Conservation (phyloP, 1,140 invertebrate genomes). For the Littorina saxatilis region DNA sequence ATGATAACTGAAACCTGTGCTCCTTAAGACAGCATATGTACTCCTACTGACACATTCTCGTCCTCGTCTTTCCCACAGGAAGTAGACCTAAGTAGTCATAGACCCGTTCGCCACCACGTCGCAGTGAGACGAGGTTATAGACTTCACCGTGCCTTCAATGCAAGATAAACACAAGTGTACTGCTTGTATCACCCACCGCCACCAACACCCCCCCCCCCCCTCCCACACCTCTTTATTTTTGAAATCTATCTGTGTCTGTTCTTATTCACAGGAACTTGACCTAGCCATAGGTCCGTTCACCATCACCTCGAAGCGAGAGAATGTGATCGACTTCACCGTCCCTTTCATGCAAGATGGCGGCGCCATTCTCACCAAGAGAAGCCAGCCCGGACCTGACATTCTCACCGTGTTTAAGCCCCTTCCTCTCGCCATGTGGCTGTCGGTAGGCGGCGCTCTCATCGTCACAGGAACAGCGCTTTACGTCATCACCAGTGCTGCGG, state of each 20-base stretch:
- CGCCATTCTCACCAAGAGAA: conserved; percentile 54
- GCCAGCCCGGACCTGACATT: conserved; percentile 34
- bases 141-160: conserved; percentile 58
- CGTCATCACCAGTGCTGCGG: not conserved
- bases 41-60: no score
- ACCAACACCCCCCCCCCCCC: not conserved
- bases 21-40: no score
- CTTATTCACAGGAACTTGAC: conserved; percentile 63
- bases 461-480: not conserved
- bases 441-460: not conserved
- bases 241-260: no score
- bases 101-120: conserved; percentile 62
- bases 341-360: conserved; percentile 58
- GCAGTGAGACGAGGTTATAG: conserved; percentile 55
- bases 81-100: conserved; percentile 54
- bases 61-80: no score
- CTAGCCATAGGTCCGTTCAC: conserved; percentile 61
- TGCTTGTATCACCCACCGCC: no score
- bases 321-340: conserved; percentile 62
- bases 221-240: no score
- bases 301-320: conserved; percentile 55
- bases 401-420: conserved; percentile 28
- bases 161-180: no score
- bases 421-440: conserved; percentile 4
- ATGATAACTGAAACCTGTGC: no score